Evolutionary conservation across 1,140 invertebrate genomes (phyloP), one percentile per base, ranked within the genome.

Genomic region (Penaeus indicus): DNA sequence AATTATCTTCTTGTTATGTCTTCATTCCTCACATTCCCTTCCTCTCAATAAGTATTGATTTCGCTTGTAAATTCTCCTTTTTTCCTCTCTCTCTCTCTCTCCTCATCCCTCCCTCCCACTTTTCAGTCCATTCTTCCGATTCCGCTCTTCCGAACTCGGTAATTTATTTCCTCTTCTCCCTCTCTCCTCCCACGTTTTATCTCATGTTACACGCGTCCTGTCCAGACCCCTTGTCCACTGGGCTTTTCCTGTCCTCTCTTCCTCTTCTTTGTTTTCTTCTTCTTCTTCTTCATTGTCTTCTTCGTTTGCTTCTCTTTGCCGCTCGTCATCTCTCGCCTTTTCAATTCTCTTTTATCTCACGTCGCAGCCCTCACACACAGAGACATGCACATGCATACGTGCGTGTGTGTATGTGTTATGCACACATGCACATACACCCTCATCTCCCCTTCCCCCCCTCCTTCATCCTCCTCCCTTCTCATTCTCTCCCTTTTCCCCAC

Each of bases 131-230:
- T 72, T 72, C 67, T 10, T 21, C 67, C 21, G 10, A 10, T 72
- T 72, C 67, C 32, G 16, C 67, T 72, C 32, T 72, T 72, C 32
- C 67, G 16, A n/a, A 10, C 21, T 16, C 16, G n/a, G 11, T 72
- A 72, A 72, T 32, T 72, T 72, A 72, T 32, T 25, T 19, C 11
- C 21, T 25, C 67, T n/a, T 72, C 67, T 18, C 67, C 32, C 67
- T 72, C 67, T 72, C 67, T 72, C 67, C 54, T 13, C 75, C 27
- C 75, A 5, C 75, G 75, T 54, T 80, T 60, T 54, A 19, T 80
- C 78, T 80, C 61, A 47, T 60, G 78, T 60, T 60, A 54, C 61
- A 60, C 78, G 61, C 78, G 61, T 54, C 27, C 54, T 80, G 16
- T 25, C 22, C 75, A 38, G 10, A 11, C 54, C 38, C 38, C 13